A percentile compares a stretch with the other conserved stretches of the same genome.
Evolutionary conservation across 2,888 invertebrate species (phyloP).

Genomic region (Aphelenchoides bicaudatus): DNA sequence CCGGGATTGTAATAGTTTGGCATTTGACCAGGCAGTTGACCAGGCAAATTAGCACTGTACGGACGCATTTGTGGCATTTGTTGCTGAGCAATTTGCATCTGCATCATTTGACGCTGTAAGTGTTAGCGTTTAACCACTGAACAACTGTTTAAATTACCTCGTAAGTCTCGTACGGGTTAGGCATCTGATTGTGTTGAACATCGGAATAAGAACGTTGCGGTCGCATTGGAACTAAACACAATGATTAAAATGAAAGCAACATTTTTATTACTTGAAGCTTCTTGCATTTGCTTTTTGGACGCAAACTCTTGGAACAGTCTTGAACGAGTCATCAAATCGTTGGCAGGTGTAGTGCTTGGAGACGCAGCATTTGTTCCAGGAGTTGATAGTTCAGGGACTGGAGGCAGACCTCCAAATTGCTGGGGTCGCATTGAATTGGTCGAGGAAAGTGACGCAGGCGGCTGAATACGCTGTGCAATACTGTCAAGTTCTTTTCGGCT

Average conservation of each 20-base stretch:
- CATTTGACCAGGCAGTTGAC: slow-evolving; percentile 14
- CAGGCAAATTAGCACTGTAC: background rate
- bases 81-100: background rate
- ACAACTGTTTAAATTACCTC: no score
- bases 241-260: no score
- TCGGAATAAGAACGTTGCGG: no score
- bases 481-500: slow-evolving; percentile 33
- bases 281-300: slow-evolving; percentile 20
- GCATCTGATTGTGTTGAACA: no score
- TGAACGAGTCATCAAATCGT: slow-evolving; percentile 49
- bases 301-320: slow-evolving; percentile 54
- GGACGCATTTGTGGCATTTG: slow-evolving; percentile 6
- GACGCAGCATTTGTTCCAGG: slow-evolving; percentile 25
- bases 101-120: background rate
- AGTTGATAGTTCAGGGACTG: slow-evolving; percentile 51
- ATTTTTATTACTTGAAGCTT: no score
- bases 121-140: no score
- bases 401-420: slow-evolving; percentile 31
- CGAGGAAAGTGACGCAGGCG: slow-evolving; percentile 17
- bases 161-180: no score
- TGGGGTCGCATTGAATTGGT: no score
- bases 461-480: slow-evolving; percentile 30
- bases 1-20: no score
- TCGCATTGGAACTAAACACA: no score
- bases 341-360: slow-evolving; percentile 16